Conservation (phyloP, 2,888 invertebrate species). For the Agonopterix subpropinquella region DNA sequence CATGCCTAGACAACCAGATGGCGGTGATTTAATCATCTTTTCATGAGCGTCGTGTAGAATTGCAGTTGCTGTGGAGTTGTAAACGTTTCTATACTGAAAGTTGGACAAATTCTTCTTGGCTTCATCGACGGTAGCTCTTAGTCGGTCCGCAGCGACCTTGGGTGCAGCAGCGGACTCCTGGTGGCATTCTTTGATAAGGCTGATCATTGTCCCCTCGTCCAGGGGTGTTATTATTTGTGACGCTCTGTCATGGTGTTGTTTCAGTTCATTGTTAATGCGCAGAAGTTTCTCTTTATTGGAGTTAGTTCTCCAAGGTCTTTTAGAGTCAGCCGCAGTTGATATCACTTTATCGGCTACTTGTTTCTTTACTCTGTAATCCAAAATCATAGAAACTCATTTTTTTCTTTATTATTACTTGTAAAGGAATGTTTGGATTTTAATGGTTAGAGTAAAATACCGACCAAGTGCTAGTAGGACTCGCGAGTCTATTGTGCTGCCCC, state of each 20-base stretch:
- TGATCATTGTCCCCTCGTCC: slow-evolving; percentile 39
- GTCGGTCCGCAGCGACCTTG: slow-evolving; percentile 28
- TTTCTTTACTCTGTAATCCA: slow-evolving; percentile 34
- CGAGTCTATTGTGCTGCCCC: no score
- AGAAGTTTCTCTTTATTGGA: slow-evolving; percentile 52
- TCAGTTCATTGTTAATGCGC: slow-evolving; percentile 52
- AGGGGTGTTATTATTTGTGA: slow-evolving; percentile 38
- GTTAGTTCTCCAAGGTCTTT: slow-evolving; percentile 59
- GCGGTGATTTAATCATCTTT: not conserved
- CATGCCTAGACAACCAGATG: no score
- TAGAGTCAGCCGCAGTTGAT: slow-evolving; percentile 34
- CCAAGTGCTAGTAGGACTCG: no score
- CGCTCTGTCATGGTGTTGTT: slow-evolving; percentile 45
- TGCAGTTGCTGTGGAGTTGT: slow-evolving; percentile 51
- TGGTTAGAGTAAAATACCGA: no score
- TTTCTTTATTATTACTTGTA: not conserved
- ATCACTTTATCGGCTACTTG: slow-evolving; percentile 16
- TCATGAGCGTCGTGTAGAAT: slow-evolving; percentile 44
- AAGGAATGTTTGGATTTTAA: not conserved
- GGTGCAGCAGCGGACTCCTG: slow-evolving; percentile 24
- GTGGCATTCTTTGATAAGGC: slow-evolving; percentile 42
- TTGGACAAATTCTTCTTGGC: slow-evolving; percentile 54
- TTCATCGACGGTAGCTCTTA: slow-evolving; percentile 48
- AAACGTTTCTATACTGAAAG: slow-evolving; percentile 51
- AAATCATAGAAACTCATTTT: not conserved